Conservation (phyloP, 2,113 vertebrate species). For the Noturus placidus region DNA sequence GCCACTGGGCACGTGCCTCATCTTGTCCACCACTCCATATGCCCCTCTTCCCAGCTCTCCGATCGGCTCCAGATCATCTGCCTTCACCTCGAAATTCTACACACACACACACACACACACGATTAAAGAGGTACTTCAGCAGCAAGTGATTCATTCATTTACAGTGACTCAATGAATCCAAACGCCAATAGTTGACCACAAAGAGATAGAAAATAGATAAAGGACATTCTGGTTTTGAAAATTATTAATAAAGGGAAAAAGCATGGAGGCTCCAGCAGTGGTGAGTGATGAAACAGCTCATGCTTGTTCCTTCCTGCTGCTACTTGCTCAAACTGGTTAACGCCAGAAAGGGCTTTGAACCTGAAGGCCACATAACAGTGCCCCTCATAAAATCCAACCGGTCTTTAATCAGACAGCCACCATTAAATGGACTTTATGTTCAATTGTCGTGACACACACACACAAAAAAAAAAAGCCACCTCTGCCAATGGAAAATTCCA, state of each 20-base stretch:
- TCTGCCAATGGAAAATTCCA: constrained; percentile 70
- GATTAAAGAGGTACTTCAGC: neutral
- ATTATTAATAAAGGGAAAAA: constrained; percentile 1
- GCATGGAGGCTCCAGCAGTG: neutral
- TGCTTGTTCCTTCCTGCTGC: neutral
- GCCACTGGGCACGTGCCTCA: constrained; percentile 91
- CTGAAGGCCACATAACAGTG: constrained; percentile 11
- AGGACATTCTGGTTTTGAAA: neutral
- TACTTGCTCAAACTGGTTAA: constrained; percentile 25
- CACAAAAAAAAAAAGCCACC: constrained; percentile 20
- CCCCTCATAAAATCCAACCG: constrained; percentile 18
- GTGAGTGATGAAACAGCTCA: neutral
- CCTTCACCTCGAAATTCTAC: constrained; percentile 97
- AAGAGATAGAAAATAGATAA: neutral
- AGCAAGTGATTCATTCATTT: neutral
- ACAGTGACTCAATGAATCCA: neutral
- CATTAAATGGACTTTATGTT: constrained; percentile 28
- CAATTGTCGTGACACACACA: neutral
- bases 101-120: constrained; percentile 12
- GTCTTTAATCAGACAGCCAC: constrained; percentile 28
- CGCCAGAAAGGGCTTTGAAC: constrained; percentile 15
- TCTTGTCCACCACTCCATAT: constrained; percentile 97
- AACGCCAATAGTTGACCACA: neutral
- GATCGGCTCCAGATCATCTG: constrained; percentile 95
- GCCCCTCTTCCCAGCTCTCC: constrained; percentile 92